These are phyloP conservation scores for Sebastiscus albofasciatus DNA, from an alignment of 2,797 vertebrate genomes.

Conservation along the genomic window DNA sequence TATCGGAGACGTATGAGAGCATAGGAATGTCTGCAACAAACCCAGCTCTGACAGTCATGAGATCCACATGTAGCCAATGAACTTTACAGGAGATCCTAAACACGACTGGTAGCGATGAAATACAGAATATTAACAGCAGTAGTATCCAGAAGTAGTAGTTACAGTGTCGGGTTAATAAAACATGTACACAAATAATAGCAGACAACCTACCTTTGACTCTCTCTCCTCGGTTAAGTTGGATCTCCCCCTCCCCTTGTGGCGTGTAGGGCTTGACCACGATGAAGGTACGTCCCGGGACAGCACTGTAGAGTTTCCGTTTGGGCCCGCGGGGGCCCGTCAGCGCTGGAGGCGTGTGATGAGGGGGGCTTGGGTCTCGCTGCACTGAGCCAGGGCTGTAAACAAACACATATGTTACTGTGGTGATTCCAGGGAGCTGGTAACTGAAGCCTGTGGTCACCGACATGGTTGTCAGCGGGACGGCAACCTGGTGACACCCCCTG, in stretches of 20 bases:
- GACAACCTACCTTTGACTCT: conserved; percentile 90
- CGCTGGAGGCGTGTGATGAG: conserved; percentile 83
- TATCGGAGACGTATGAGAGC: conserved; percentile 12
- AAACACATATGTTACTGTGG: conserved; percentile 98
- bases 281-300: conserved; percentile 95
- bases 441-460: conserved; percentile 87
- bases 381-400: conserved; percentile 95
- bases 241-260: conserved; percentile 95
- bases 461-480: conserved; percentile 78
- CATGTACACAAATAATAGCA: not conserved
- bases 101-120: not conserved
- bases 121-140: conserved; percentile 2
- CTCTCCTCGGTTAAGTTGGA: conserved; percentile 95
- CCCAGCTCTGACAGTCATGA: conserved; percentile 22
- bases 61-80: conserved; percentile 28
- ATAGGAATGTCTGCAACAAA: conserved; percentile 22
- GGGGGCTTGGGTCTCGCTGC: conserved; percentile 86
- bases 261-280: conserved; percentile 96
- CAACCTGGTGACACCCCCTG: conserved; percentile 70
- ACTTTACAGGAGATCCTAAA: conserved; percentile 15
- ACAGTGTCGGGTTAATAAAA: not conserved
- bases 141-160: not conserved
- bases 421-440: conserved; percentile 91
- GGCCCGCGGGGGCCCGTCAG: conserved; percentile 87
- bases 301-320: conserved; percentile 98